Evolutionary conservation across 2,888 invertebrate species (phyloP), one percentile per base, ranked within the genome.

Genomic region (Galerucella pusilla): DNA sequence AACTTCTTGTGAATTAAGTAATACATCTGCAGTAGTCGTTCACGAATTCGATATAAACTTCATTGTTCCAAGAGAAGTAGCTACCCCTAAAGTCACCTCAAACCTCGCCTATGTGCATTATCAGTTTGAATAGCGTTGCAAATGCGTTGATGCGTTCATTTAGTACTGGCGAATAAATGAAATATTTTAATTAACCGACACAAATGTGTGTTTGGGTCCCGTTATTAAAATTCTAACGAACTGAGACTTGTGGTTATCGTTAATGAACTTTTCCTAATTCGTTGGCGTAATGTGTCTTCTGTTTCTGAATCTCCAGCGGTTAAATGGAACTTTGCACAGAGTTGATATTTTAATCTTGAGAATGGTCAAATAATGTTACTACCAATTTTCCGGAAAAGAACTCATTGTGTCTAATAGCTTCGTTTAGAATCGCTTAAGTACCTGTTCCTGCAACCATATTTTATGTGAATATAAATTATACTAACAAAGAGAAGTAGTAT

Each of bases 221-320:
- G 84, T 85, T 85, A 86, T 85, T 85, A 85, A 85, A 84, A 84
- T 83, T 83, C 82, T 84, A 84, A 84, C 84, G 84, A 83, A 83
- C 81, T 82, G 80, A 78, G 80, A 80, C 81, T 80, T 79, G 80
- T 80, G 81, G 81, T 85, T 84, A 85, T 85, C 85, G 82, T 83
- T 86, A 85, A 86, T 85, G 86, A 85, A 85, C 82, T 85, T 85
- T 83, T 83, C 83, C 84, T 84, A 85, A 85, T 85, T 85, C 80
- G 76, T 74, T 69, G 79, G 70, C 78, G 75, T 69, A 49, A 73
- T 64, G 72, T 60, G 52, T 73, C 68, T 73, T 63, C 69, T 64
- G 66, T 72, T 72, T 49, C 59, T 66, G 49, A 60, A 59, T 35
- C 71, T 59, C 71, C 71, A 72, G 35, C 71, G 28, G 66, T 25